A percentile compares a stretch with the other conserved stretches of the same genome.
These are phyloP conservation scores for Pantelozetes paolii DNA, from an alignment of 2,888 invertebrate species.

Conservation along the genomic window DNA sequence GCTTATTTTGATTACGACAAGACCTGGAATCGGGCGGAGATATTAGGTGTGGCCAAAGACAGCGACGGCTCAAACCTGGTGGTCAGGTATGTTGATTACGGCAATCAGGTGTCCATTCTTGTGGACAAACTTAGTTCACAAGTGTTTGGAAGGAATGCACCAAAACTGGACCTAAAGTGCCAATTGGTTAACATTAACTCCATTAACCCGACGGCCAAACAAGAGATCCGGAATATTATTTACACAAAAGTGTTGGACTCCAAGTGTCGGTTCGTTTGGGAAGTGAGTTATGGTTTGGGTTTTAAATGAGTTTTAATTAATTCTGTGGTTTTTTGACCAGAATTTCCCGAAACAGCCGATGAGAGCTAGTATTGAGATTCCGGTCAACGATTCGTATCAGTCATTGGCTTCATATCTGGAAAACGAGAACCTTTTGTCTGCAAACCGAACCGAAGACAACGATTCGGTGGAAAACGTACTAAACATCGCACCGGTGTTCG, in stretches of 20 bases:
- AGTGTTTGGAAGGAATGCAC: constrained; percentile 21
- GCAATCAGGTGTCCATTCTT: constrained; percentile 1
- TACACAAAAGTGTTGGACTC: not conserved
- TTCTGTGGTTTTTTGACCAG: not conserved
- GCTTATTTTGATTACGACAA: constrained; percentile 34
- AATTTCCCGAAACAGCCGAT: not conserved
- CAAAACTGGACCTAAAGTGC: constrained; percentile 24
- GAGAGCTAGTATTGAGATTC: not conserved
- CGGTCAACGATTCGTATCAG: not conserved
- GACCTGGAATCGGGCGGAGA: constrained; percentile 36
- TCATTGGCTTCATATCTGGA: not conserved
- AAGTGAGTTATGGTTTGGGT: not conserved
- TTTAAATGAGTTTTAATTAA: not conserved
- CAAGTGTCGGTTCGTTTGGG: constrained; percentile 4
- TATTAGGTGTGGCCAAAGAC: not conserved
- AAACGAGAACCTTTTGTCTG: not conserved
- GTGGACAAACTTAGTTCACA: constrained; percentile 31
- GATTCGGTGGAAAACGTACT: not conserved
- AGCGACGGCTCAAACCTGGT: not conserved
- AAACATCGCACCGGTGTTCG: not conserved
- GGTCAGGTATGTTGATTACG: constrained; percentile 36
- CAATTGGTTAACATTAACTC: constrained; percentile 5
- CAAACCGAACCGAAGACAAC: too few species aligned
- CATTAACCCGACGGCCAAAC: not conserved
- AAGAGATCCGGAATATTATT: not conserved